These are phyloP conservation scores for Catocala fraxini DNA, from an alignment of 2,888 invertebrate genomes.

Conservation along the genomic window DNA sequence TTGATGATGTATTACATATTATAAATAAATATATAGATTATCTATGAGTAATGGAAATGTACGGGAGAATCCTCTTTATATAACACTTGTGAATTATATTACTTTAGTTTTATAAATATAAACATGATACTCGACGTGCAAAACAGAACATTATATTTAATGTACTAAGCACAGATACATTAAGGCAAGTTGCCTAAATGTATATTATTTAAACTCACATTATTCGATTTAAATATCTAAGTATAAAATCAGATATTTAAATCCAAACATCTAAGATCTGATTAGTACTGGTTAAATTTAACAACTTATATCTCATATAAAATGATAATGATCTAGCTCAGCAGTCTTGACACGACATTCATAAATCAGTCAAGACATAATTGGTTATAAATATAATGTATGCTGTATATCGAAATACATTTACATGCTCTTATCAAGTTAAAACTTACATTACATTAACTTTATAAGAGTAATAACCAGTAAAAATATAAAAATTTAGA, in stretches of 20 bases:
- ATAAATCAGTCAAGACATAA: too few relatives aligned
- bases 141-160: slow-evolving; percentile 3
- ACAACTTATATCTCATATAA: too few relatives aligned
- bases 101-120: slow-evolving; percentile 30
- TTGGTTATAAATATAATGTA: too few relatives aligned
- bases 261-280: background rate
- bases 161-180: background rate
- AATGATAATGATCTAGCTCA: too few relatives aligned
- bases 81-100: slow-evolving; percentile 31
- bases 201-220: background rate
- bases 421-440: too few relatives aligned
- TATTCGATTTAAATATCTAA: background rate
- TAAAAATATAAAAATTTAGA: too few relatives aligned
- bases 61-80: slow-evolving; percentile 14
- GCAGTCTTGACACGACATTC: too few relatives aligned
- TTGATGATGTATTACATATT: slow-evolving; percentile 17
- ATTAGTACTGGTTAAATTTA: background rate
- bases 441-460: too few relatives aligned
- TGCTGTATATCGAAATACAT: too few relatives aligned
- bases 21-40: slow-evolving; percentile 21
- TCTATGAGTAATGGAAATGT: slow-evolving; percentile 27
- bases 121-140: background rate
- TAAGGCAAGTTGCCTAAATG: background rate
- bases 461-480: too few relatives aligned
- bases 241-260: background rate